Conservation (phyloP, 2,888 invertebrate species). For the Yponomeuta cagnagella region DNA sequence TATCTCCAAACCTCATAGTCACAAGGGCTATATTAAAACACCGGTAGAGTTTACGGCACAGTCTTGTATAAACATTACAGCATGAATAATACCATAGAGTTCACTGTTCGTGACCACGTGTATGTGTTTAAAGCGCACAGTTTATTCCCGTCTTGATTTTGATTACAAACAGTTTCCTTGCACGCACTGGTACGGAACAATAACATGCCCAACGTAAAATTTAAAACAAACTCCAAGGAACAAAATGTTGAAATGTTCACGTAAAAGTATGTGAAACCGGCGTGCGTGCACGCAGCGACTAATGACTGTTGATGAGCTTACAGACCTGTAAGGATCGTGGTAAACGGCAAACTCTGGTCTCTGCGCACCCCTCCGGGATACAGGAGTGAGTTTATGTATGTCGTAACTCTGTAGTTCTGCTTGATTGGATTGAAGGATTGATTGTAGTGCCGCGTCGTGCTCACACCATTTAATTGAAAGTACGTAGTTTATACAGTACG, state of each 20-base stretch:
- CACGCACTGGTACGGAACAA: constrained; percentile 54
- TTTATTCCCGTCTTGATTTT: constrained; percentile 27
- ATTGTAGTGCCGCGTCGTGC: not conserved
- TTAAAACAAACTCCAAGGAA: constrained; percentile 15
- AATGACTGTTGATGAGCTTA: too few relatives aligned
- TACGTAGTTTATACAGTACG: constrained; percentile 1
- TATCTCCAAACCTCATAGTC: not conserved
- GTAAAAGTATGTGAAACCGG: too few relatives aligned
- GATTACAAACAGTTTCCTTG: constrained; percentile 45
- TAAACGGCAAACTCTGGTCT: too few relatives aligned
- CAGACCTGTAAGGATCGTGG: too few relatives aligned
- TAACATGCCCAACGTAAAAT: constrained; percentile 28
- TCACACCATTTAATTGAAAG: constrained; percentile 5
- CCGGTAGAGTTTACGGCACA: not conserved
- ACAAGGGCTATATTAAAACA: not conserved
- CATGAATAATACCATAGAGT: constrained; percentile 10
- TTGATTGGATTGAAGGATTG: not conserved
- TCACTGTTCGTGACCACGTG: constrained; percentile 11
- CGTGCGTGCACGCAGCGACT: too few relatives aligned
- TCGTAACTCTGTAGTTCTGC: not conserved
- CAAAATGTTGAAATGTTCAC: not conserved
- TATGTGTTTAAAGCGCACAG: not conserved
- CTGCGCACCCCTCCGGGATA: too few relatives aligned
- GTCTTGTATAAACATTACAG: not conserved
- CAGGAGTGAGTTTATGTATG: not conserved